These are phyloP conservation scores for Halichoerus grypus DNA, from an alignment of 2,113 vertebrate genomes.

Conservation along the genomic window DNA sequence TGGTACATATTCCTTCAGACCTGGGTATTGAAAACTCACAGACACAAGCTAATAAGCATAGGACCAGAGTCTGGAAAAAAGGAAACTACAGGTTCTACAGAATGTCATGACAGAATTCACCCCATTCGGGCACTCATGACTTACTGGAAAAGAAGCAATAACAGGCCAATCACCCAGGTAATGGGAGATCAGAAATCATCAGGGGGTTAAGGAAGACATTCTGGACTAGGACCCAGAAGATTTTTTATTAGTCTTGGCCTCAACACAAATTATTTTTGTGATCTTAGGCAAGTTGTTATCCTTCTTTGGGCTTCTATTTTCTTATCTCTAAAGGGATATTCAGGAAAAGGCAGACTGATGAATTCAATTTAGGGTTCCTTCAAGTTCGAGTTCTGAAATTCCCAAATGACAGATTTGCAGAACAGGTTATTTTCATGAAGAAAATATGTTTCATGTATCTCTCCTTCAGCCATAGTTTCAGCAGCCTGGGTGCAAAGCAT, in stretches of 20 bases:
- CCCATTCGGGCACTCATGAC: not conserved
- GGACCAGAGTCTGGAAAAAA: not conserved
- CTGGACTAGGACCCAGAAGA: not conserved
- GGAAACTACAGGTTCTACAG: not conserved
- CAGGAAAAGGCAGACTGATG: not conserved
- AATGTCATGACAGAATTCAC: not conserved
- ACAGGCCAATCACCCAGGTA: not conserved
- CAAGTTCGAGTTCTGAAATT: constrained; percentile 46
- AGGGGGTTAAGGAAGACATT: not conserved
- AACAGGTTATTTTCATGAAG: not conserved
- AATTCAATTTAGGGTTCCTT: not conserved
- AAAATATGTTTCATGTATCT: not conserved
- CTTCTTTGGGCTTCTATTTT: not conserved
- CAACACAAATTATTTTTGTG: not conserved
- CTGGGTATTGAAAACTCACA: not conserved
- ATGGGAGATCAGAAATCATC: constrained; percentile 14
- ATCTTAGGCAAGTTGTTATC: not conserved
- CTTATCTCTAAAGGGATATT: not conserved
- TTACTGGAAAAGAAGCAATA: not conserved
- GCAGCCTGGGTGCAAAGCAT: not conserved
- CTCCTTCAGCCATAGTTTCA: not conserved
- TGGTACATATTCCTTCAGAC: not conserved
- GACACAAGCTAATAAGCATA: not conserved
- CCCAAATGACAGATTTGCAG: not conserved
- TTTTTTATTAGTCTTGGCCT: not conserved